Evolutionary conservation across 2,797 vertebrate species (phyloP).

Genomic region (Poecilia velifera): DNA sequence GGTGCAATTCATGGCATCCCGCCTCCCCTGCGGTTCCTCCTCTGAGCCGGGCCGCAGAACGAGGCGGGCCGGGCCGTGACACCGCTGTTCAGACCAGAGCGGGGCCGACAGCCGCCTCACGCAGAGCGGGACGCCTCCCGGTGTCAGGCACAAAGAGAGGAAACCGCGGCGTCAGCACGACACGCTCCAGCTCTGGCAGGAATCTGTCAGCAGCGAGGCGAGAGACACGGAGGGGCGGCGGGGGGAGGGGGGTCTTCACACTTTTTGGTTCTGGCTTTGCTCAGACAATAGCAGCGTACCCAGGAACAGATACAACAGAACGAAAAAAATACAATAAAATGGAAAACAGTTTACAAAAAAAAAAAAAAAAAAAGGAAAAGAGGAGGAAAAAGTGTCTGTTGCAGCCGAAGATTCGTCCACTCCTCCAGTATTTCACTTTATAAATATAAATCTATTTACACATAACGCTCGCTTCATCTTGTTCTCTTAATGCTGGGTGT

Average conservation of each 20-base stretch:
- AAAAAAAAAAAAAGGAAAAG: neutral
- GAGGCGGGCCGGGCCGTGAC: slow-evolving; percentile 45
- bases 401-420: slow-evolving; percentile 50
- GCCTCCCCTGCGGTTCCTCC: slow-evolving; percentile 17
- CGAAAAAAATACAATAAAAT: slow-evolving; percentile 12
- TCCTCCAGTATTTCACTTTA: slow-evolving; percentile 51
- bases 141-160: slow-evolving; percentile 41
- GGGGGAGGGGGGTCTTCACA: slow-evolving; percentile 18
- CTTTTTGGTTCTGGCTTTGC: slow-evolving; percentile 41
- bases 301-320: slow-evolving; percentile 38
- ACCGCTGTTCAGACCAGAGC: slow-evolving; percentile 50
- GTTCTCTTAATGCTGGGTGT: slow-evolving; percentile 56
- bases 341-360: slow-evolving; percentile 20
- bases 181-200: slow-evolving; percentile 25
- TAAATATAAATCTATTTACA: slow-evolving; percentile 73
- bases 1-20: slow-evolving; percentile 30
- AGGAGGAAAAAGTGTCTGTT: slow-evolving; percentile 66
- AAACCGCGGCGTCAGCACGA: slow-evolving; percentile 45
- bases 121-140: slow-evolving; percentile 45
- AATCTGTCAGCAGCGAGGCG: slow-evolving; percentile 44
- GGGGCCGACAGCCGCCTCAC: slow-evolving; percentile 61
- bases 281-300: slow-evolving; percentile 72
- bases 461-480: slow-evolving; percentile 57
- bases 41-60: slow-evolving; percentile 27
- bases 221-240: slow-evolving; percentile 17